Evolutionary conservation across 2,888 invertebrate genomes (phyloP), one percentile per base, ranked within the genome.

Genomic region (Sarcophaga carnaria): DNA sequence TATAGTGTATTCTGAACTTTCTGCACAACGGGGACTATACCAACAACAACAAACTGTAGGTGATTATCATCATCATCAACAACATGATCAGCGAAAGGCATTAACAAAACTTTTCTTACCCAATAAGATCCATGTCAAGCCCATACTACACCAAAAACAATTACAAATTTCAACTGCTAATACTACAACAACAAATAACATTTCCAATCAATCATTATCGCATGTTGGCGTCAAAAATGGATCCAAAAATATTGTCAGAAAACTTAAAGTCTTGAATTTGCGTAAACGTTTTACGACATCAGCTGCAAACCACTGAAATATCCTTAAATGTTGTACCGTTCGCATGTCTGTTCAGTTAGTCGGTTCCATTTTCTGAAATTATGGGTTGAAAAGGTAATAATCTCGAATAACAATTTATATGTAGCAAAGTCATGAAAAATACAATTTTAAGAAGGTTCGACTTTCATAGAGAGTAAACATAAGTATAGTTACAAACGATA

Each of bases 11-110:
- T 49, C 22, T 4, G 47, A 72, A n/a, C 66, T 49, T 27, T 62
- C 37, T 8, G 47, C 66, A n/a, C 66, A 67, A 71, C 8, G 37
- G 14, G 37, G 4, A 27, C 66, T 17, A 37, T 8, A 66, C 12
- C 37, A 27, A 66, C 67, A 47, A 54, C 76, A 80, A 49, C 75
- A 76, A 62, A 14, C 22, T n/a, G 80, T 17, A 37, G 37, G 60
- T 2, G 76, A 80, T 66, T 76, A 67, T 14, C 67, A 80, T 76
- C 80, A 84, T 60, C 25, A 80, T 22, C 83, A 79, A 54, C 75
- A 80, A 69, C 79, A 80, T 12, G 84, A 84, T 76, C 80, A 80
- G 54, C 63, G 84, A 71, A 84, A 84, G 25, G 84, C 76, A 3
- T 66, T 84, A 49, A 80, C 80, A 20, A 84, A 84, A 80, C 49